Evolutionary conservation across 2,113 vertebrate species (phyloP).

Genomic region (Paradisaea rubra): DNA sequence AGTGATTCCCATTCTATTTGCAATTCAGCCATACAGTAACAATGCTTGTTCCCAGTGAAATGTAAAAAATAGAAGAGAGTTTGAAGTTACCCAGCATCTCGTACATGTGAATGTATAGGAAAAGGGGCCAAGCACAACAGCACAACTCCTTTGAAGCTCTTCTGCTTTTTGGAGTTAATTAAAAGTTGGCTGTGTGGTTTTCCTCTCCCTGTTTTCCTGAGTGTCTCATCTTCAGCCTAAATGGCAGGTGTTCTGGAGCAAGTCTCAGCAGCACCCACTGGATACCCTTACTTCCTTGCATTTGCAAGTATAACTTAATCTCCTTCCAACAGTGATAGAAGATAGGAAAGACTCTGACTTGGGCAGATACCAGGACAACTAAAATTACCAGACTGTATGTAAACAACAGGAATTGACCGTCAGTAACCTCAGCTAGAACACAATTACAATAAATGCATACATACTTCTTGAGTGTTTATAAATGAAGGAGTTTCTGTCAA

Average conservation of each 20-base stretch:
- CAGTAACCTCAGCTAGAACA: not conserved
- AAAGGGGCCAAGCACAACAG: not conserved
- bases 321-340: constrained; percentile 23
- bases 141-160: constrained; percentile 8
- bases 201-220: not conserved
- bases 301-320: constrained; percentile 54
- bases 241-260: constrained; percentile 44
- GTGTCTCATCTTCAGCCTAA: constrained; percentile 15
- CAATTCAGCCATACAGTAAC: not conserved
- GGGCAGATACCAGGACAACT: constrained; percentile 41
- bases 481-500: not conserved
- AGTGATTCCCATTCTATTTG: not conserved
- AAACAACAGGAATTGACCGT: constrained; percentile 3
- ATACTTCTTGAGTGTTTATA: not conserved
- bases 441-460: not conserved
- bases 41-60: not conserved
- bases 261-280: constrained; percentile 50
- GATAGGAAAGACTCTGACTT: constrained; percentile 46
- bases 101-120: not conserved
- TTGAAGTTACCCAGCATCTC: not conserved
- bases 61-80: not conserved
- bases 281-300: constrained; percentile 53
- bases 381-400: constrained; percentile 50
- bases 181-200: constrained; percentile 17
- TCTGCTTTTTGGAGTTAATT: constrained; percentile 41